These are phyloP conservation scores for Crocidura indochinensis DNA, from an alignment of 2,797 vertebrate genomes.

Conservation along the genomic window DNA sequence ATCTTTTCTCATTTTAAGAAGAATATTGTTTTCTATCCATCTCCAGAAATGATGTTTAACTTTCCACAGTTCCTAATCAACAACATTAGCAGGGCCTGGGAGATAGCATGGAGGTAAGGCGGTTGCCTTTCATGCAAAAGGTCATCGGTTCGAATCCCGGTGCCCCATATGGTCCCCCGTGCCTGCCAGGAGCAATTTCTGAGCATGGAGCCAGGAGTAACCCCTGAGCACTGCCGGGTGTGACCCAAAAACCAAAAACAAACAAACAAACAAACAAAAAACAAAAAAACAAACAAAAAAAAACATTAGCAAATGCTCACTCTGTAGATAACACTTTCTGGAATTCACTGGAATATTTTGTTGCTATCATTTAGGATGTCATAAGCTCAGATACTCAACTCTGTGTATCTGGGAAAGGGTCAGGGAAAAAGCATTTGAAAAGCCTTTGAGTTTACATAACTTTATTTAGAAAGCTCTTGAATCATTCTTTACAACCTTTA, in stretches of 20 bases:
- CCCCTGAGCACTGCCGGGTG: too few species aligned
- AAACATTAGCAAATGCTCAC: conserved; percentile 45
- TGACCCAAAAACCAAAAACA: too few species aligned
- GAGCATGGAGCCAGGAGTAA: too few species aligned
- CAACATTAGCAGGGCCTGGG: conserved; percentile 57
- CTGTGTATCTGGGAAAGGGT: neutral
- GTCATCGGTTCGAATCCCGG: too few species aligned
- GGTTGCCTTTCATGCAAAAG: too few species aligned
- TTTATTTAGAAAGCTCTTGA: neutral
- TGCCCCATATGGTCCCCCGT: too few species aligned
- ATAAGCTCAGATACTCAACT: neutral
- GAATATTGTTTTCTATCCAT: conserved; percentile 8
- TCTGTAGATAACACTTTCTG: conserved; percentile 42
- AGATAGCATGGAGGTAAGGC: too few species aligned
- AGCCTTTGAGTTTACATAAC: neutral
- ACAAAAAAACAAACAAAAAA: too few species aligned
- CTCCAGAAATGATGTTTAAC: neutral
- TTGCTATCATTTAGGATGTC: neutral
- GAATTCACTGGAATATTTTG: neutral
- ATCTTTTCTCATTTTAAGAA: conserved; percentile 61
- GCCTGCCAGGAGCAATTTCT: too few species aligned
- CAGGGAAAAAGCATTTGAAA: neutral
- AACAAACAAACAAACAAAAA: too few species aligned
- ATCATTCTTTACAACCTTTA: neutral
- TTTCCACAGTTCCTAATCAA: conserved; percentile 12